A percentile compares a stretch with the other conserved stretches of the same genome.
Evolutionary conservation across 2,113 vertebrate genomes (phyloP).

Genomic region (Eurystomus gularis): DNA sequence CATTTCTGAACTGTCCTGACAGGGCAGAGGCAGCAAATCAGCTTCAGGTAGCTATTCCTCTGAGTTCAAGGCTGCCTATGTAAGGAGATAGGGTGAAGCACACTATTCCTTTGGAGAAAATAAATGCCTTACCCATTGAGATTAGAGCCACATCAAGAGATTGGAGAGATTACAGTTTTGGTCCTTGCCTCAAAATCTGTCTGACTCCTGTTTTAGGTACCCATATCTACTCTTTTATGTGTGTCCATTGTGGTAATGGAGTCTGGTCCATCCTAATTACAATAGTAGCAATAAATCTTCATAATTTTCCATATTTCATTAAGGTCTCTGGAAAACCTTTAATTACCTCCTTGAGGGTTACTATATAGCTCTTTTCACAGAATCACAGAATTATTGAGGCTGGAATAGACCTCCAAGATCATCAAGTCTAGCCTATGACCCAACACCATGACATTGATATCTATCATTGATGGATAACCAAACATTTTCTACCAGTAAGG

Average conservation of each 20-base stretch:
- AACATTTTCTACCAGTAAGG: not conserved
- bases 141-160: fast-evolving
- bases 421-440: too few relatives aligned
- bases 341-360: not conserved
- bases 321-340: not conserved
- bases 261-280: not conserved
- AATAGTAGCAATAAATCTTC: not conserved
- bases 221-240: not conserved
- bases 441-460: too few relatives aligned
- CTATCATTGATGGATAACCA: not conserved
- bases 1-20: not conserved
- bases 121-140: not conserved
- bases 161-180: not conserved
- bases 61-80: not conserved
- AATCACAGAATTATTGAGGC: too few relatives aligned
- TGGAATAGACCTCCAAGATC: too few relatives aligned
- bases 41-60: not conserved
- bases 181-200: not conserved
- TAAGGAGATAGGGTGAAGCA: not conserved
- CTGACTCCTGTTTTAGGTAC: not conserved
- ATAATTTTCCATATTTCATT: not conserved
- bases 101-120: not conserved
- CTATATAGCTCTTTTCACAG: not conserved
- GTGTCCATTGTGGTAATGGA: not conserved
- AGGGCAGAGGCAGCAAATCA: not conserved